Evolutionary conservation across 2,797 vertebrate genomes (phyloP).

Genomic region (Urophycis tenuis): DNA sequence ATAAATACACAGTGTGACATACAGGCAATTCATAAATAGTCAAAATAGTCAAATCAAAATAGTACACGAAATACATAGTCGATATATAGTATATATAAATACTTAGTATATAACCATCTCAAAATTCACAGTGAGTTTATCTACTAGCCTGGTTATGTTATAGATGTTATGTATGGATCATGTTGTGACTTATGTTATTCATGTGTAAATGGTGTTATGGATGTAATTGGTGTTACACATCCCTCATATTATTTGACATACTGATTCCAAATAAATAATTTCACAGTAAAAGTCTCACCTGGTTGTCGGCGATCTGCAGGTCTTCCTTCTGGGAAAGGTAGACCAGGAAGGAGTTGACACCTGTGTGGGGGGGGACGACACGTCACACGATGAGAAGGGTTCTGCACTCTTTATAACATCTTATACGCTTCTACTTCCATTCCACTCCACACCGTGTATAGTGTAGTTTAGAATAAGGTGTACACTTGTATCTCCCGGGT

Average conservation of each 20-base stretch:
- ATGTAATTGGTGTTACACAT: not conserved
- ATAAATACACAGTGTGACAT: not conserved
- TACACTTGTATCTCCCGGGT: not conserved
- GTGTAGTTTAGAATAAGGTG: not conserved
- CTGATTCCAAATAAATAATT: not conserved
- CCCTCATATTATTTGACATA: not conserved
- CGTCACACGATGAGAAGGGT: not conserved
- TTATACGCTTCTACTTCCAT: not conserved
- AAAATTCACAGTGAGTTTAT: not conserved
- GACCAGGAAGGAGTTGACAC: conserved; percentile 95
- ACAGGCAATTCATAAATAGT: not conserved
- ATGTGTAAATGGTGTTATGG: not conserved
- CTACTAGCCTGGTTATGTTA: not conserved
- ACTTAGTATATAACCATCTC: not conserved
- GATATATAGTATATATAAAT: not conserved
- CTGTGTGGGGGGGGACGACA: conserved; percentile 64
- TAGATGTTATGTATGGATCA: not conserved
- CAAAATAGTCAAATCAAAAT: not conserved
- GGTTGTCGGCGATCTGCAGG: conserved; percentile 91
- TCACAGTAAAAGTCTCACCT: conserved; percentile 66
- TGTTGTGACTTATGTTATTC: not conserved
- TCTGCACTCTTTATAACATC: not conserved
- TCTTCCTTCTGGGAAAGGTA: conserved; percentile 97
- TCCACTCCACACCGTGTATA: not conserved
- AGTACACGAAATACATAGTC: not conserved